Base-by-base conservation (phyloP, 1,140 invertebrate genomes). In the Dendrolimus punctatus region DNA sequence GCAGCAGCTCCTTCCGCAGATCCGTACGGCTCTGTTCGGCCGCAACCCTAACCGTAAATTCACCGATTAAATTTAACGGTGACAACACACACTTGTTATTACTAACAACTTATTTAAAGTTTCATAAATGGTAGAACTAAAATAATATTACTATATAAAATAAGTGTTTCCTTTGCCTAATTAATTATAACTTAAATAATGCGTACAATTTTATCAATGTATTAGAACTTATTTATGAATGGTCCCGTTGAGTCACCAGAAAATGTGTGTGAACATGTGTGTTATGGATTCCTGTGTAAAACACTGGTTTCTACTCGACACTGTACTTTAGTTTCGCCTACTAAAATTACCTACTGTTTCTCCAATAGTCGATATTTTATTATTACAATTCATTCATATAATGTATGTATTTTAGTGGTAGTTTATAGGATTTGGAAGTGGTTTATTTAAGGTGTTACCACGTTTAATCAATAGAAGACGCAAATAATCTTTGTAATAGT, bases 1-100 rank as follows among this genome's bases (percentile, higher is more conserved):
- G 50, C 92, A 94, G 73, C 96, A 99, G 88, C 91, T 99, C 85
- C 87, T 99, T 70, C 98, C 98, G 6, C 93, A 98, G 81, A 94
- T 99, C 59, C 94, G 98, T 89, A 94, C 91, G 49, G 95, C 96
- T 38, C 89, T 99, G 49, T 99, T 99, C 87, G 98, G 98, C 39
- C 90, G 91, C 62, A 99, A 99, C 87, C 92, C 93, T 42, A 99
- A 99, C 90, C 93, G 98, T 74, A 97, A 96, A 91, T 99, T 99
- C 90, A 93, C 93, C 68, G 98, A 99, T 89, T 99, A 98, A 92
- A 74, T 39, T 45, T 42, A 55, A 40, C 54, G 56, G 55, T 67
- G 39, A 62, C 46, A 48, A 64, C 58, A 55, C 49, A 69, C 66
- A 76, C 64, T 74, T 73, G 66, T 75, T 76, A 78, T 62, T 62